These are phyloP conservation scores for Trachythela sp. DNA, from an alignment of 64 coral and sea anemone species.

Conservation along the genomic window DNA sequence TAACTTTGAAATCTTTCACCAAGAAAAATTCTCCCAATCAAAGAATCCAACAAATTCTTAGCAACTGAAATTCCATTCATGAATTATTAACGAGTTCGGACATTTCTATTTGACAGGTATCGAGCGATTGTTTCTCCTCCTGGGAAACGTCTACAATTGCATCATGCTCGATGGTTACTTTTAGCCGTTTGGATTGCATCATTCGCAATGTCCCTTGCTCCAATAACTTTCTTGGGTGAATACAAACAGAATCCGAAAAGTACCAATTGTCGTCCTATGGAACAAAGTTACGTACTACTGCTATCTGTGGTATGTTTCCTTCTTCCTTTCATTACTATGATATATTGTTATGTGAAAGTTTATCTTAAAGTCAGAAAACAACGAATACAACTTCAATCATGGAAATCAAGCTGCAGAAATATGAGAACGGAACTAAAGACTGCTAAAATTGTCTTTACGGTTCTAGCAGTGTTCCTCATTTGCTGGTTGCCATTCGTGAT, in stretches of 20 bases:
- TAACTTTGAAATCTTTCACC: too few relatives aligned
- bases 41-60: too few relatives aligned
- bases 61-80: too few relatives aligned
- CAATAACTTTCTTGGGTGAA: constrained; percentile 68
- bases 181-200: constrained; percentile 57
- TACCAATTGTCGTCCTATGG: constrained; percentile 66
- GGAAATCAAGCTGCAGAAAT: not conserved
- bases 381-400: not conserved
- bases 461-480: constrained; percentile 70
- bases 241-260: constrained; percentile 52
- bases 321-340: constrained; percentile 71
- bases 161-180: constrained; percentile 68
- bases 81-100: not conserved
- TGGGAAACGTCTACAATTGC: constrained; percentile 53
- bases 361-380: constrained; percentile 60
- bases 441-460: constrained; percentile 80
- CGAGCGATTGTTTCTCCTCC: constrained; percentile 77
- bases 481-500: constrained; percentile 88
- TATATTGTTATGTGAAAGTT: constrained; percentile 80
- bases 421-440: constrained; percentile 81
- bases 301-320: constrained; percentile 59
- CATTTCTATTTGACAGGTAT: constrained; percentile 52
- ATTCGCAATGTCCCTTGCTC: constrained; percentile 51
- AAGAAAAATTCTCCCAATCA: too few relatives aligned
- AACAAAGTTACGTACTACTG: constrained; percentile 63